Conservation (phyloP, 2,797 vertebrate species). For the Artibeus jamaicensis region DNA sequence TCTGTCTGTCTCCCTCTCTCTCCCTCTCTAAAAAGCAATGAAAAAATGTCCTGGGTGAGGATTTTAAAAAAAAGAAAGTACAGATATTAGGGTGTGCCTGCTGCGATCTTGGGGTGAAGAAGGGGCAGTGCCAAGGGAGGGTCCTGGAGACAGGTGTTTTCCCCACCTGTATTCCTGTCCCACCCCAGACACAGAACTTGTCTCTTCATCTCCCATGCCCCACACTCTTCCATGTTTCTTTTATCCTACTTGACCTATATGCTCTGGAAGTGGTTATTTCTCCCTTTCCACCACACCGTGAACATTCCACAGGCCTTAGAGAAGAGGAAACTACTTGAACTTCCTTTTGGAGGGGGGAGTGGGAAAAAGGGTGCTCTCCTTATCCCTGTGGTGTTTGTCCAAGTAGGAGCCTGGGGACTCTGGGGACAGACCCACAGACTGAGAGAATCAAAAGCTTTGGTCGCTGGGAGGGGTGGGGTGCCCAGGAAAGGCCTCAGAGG, state of each 20-base stretch:
- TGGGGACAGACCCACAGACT: background rate
- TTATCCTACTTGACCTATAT: background rate
- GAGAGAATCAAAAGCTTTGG: constrained; percentile 46
- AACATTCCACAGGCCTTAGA: accelerated
- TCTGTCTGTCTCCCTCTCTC: background rate
- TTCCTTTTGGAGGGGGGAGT: background rate
- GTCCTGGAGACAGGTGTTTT: background rate
- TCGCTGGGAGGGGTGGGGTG: constrained; percentile 56
- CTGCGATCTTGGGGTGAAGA: background rate
- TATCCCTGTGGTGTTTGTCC: background rate
- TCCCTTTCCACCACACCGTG: background rate
- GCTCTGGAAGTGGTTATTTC: background rate
- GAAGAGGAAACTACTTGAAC: background rate
- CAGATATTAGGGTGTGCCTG: background rate
- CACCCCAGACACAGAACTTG: background rate
- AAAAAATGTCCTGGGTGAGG: background rate
- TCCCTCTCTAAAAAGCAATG: background rate
- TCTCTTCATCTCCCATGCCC: background rate
- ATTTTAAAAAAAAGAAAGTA: background rate
- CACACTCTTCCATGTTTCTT: background rate
- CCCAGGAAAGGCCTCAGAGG: constrained; percentile 67
- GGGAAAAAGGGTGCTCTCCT: background rate
- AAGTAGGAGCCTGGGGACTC: background rate
- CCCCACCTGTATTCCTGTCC: background rate
- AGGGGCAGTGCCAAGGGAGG: background rate